These are phyloP conservation scores for Acronicta psi DNA, from an alignment of 2,888 invertebrate species.

Conservation along the genomic window DNA sequence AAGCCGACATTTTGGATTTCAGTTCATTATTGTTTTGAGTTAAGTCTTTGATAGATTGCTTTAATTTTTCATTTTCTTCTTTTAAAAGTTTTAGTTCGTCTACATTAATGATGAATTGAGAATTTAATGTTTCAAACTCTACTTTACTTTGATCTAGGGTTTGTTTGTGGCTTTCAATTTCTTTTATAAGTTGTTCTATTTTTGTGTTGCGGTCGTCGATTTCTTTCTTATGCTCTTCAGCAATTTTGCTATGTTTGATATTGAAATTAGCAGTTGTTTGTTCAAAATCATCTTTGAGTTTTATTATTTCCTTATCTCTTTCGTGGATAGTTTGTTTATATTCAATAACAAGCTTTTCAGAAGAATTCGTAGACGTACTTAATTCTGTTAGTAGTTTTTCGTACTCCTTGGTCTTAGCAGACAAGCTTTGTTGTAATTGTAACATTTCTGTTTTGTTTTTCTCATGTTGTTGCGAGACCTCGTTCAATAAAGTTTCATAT, in stretches of 20 bases:
- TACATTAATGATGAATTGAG: constrained; percentile 81
- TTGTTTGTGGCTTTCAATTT: constrained; percentile 83
- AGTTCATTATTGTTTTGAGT: constrained; percentile 76
- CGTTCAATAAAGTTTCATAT: constrained; percentile 81
- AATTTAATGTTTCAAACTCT: constrained; percentile 83
- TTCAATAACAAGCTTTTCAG: constrained; percentile 81
- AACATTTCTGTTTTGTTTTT: constrained; percentile 80
- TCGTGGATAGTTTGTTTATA: constrained; percentile 86
- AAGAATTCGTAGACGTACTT: constrained; percentile 73
- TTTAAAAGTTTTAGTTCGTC: constrained; percentile 81
- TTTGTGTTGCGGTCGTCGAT: constrained; percentile 84
- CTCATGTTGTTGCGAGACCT: constrained; percentile 81
- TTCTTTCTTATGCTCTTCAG: constrained; percentile 86
- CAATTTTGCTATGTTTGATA: constrained; percentile 85
- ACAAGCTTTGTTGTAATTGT: constrained; percentile 77
- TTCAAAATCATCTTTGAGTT: constrained; percentile 85
- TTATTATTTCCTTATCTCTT: constrained; percentile 87
- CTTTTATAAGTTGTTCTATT: constrained; percentile 84
- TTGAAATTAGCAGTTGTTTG: constrained; percentile 84
- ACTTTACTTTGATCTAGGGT: constrained; percentile 82
- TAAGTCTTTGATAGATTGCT: constrained; percentile 79
- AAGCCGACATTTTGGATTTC: constrained; percentile 78
- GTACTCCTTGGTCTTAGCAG: constrained; percentile 79
- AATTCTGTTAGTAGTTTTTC: constrained; percentile 79
- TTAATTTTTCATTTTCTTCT: constrained; percentile 81